Evolutionary conservation across 2,113 vertebrate species (phyloP).

Genomic region (Xenopus borealis): DNA sequence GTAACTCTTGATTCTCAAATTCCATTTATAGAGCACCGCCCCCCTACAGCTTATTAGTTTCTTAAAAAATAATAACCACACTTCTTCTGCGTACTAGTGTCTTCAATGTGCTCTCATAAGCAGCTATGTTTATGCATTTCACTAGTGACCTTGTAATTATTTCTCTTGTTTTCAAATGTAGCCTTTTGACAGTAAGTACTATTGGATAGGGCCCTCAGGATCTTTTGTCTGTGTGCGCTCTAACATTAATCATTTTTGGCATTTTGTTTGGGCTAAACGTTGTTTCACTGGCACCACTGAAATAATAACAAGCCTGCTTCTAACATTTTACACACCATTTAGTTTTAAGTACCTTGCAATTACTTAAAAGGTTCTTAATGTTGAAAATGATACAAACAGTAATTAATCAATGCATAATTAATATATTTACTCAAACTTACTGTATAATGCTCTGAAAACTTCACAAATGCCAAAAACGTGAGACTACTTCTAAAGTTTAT

Average conservation of each 20-base stretch:
- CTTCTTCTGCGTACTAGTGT: no score
- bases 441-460: no score
- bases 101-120: no score
- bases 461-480: no score
- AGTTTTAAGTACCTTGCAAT: not conserved
- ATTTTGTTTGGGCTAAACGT: not conserved
- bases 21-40: no score
- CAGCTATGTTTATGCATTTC: no score
- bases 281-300: not conserved
- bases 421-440: not conserved
- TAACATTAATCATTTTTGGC: not conserved
- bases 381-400: conserved; percentile 1
- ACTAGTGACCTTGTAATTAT: no score
- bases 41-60: no score
- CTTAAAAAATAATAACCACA: no score
- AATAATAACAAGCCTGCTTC: not conserved
- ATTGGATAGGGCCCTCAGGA: not conserved
- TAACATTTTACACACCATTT: not conserved
- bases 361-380: not conserved
- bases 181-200: not conserved
- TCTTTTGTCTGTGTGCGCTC: not conserved
- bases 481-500: not conserved
- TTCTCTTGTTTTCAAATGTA: no score
- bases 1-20: no score
- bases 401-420: not conserved